Evolutionary conservation across 2,113 vertebrate species (phyloP), one percentile per base, ranked within the genome.

Genomic region (Zosterops pallidus): DNA sequence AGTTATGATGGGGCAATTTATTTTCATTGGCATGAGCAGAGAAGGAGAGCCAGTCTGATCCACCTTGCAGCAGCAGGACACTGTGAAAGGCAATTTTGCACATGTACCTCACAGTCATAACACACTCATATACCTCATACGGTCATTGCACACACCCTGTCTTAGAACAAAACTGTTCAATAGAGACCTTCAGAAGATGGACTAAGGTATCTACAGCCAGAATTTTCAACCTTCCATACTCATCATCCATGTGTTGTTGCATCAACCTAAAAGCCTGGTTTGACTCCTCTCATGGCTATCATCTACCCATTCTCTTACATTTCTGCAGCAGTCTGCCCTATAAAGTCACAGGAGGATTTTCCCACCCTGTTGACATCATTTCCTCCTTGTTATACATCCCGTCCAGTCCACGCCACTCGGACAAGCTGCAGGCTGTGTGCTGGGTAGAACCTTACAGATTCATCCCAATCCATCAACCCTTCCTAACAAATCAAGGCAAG

Each of bases 21-120:
- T 95, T 94, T 92, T 76, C 46, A 22, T 77, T 94, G 94, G 89
- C 89, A 69, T 5, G 53, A 89, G 35, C 87, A 67, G 31, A 64
- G 83, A 25, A 62, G 25, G n/a, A 76, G 19, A 83, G 39, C 25
- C 71, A 67, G 71, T 29, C 39, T 56, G 84, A 87, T 47, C 71
- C 82, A 63, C 87, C 44, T 39, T n/a, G 62, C 63, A 69, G 82
- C 94, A 94, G 87, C 57, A 62, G 70, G 39, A 86, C 50, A 35
- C 83, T 29, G 28, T 9, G 53, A 68, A 80, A 94, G 84, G 81
- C 46, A 82, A 42, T 85, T 89, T 87, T 82, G 65, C 53, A 72
- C 4, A 13, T 8, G 20, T 60, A 49, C 15, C 28, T 41, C 70
- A 26, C 6, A 72, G 69, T 9, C 37, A 17, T 55, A 90, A 52